A percentile compares a stretch with the other conserved stretches of the same genome.
These are phyloP conservation scores for Malacoctenus gilli DNA, from an alignment of 2,797 vertebrate genomes.

Conservation along the genomic window DNA sequence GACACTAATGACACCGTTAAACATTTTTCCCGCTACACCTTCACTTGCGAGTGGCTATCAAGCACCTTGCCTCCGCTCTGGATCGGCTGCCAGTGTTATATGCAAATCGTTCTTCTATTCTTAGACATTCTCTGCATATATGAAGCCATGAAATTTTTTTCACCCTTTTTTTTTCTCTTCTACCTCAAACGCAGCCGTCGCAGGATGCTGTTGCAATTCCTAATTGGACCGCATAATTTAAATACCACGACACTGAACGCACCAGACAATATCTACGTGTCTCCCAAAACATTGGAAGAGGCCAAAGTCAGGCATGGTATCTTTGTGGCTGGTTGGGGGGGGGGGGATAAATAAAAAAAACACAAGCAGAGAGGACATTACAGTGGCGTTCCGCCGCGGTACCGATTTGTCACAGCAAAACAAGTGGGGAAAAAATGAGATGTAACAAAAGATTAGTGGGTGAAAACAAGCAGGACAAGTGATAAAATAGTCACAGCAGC, in stretches of 20 bases:
- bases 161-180: neutral
- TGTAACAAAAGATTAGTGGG: conserved; percentile 5
- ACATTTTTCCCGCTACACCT: conserved; percentile 18
- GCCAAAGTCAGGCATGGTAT: conserved; percentile 1
- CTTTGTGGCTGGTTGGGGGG: neutral
- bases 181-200: neutral
- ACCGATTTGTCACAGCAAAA: conserved; percentile 19
- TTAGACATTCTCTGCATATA: conserved; percentile 22
- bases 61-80: conserved; percentile 7
- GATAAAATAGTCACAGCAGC: conserved; percentile 29
- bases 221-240: neutral
- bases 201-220: conserved; percentile 10
- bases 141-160: conserved; percentile 8
- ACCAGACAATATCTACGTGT: neutral
- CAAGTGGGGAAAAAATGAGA: conserved; percentile 23
- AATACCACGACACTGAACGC: conserved; percentile 5
- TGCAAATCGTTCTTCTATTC: conserved; percentile 55
- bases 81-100: conserved; percentile 35
- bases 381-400: neutral
- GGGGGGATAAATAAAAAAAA: conserved; percentile 26
- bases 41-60: conserved; percentile 16
- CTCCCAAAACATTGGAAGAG: neutral
- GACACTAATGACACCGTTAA: conserved; percentile 11
- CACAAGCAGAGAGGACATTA: conserved; percentile 5
- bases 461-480: conserved; percentile 18